Evolutionary conservation across 2,888 invertebrate species (phyloP), one percentile per base, ranked within the genome.

Genomic region (Rhingia rostrata): DNA sequence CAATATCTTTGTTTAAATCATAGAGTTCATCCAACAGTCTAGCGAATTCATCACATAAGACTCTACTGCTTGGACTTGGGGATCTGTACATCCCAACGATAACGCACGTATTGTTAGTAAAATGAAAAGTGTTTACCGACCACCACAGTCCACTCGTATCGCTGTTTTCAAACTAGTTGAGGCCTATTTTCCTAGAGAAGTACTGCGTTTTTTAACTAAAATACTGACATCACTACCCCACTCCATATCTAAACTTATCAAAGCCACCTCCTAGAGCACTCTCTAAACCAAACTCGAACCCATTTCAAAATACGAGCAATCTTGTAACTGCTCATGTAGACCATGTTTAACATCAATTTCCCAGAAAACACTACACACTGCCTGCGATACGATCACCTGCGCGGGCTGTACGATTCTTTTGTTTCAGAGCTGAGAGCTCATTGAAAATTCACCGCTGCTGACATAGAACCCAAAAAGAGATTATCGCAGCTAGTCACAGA

Each of bases 361-460:
- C 43, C 43, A 33, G 72, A 72, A 22, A 72, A 51, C 9, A 53
- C 60, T 9, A 22, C 60, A 61, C 43, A 61, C 60, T 41, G 33
- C 12, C 1, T 3, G n/a, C 43, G 32, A 53, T 43, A 35, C 22
- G 2, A 22, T 32, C 41, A 51, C 53, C 61, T 61, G 53, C 14
- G 7, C 2, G 1, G 22, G 22, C 22, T 22, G 22, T 22, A 22
- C 1, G 22, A 33, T 66, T 51, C 64, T 53, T 53, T 67, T 67
- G 67, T 67, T 45, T 54, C 33, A 14, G 12, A 54, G n/a, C 66
- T 60, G 14, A 14, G 12, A 54, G n/a, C 66, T 60, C 60, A 47
- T 80, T 66, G 3, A 54, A 74, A 80, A 22, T 74, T 80, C 79
- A 41, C 4, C 66, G 58, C 53, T 61, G 45, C 53, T 61, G 45